Conservation (phyloP, 1,140 invertebrate species). For the Drosophila auraria region DNA sequence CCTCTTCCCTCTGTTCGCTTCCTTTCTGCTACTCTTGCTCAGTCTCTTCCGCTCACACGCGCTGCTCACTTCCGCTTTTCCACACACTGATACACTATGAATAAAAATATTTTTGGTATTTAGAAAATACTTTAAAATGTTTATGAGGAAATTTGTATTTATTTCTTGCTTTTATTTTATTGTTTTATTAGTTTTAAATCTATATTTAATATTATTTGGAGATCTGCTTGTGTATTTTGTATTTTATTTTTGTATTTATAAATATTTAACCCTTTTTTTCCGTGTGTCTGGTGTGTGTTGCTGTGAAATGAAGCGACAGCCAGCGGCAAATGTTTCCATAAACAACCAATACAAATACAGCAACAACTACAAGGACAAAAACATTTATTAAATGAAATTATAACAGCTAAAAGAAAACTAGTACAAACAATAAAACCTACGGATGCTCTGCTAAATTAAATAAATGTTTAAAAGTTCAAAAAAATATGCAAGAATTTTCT, state of each 20-base stretch:
- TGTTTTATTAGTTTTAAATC: background rate
- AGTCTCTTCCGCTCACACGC: conserved; percentile 35
- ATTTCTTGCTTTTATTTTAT: background rate
- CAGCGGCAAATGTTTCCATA: conserved; percentile 79
- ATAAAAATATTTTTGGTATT: background rate
- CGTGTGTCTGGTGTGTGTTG: conserved; percentile 33
- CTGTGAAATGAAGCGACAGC: conserved; percentile 77
- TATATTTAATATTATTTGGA: background rate
- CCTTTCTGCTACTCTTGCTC: background rate
- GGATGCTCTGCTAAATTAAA: conserved; percentile 6
- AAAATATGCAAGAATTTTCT: background rate
- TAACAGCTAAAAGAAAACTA: conserved; percentile 37
- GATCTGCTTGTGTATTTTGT: too few relatives aligned
- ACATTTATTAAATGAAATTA: conserved; percentile 79
- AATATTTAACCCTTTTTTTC: background rate
- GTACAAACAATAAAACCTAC: conserved; percentile 6
- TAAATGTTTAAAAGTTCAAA: background rate
- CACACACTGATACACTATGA: conserved; percentile 9
- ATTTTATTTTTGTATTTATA: background rate
- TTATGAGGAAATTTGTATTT: background rate
- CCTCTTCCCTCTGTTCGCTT: background rate
- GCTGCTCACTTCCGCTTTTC: conserved; percentile 63
- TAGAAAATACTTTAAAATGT: background rate
- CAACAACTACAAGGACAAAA: conserved; percentile 54
- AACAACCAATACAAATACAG: conserved; percentile 57